Evolutionary conservation across 2,113 vertebrate species (phyloP), one percentile per base, ranked within the genome.

Genomic region (Bufo gargarizans): DNA sequence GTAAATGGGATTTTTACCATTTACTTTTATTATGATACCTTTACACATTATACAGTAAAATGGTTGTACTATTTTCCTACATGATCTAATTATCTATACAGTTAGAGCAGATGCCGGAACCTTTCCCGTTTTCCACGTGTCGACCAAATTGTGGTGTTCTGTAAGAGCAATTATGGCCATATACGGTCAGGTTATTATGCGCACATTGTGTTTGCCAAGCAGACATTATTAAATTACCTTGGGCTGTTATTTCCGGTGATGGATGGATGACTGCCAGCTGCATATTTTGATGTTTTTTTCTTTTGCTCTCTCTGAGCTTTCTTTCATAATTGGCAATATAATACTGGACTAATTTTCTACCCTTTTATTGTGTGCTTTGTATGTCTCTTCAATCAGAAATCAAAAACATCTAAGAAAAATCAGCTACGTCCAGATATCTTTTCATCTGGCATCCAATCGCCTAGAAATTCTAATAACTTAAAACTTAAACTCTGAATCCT

Each of bases 241-340:
- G 59, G 58, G 76, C 76, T 86, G 85, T 78, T 77, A 67, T 86
- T 86, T 86, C 85, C 61, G 77, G 65, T 74, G 86, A 88, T 82
- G 55, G 50, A 82, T 88, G 67, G 33, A 72, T 63, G 78, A 58
- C 50, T 88, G 78, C 78, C 86, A 88, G 63, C 61, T 71, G 14
- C 77, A 80, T 71, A 56, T 87, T 50, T 74, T 74, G 14, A 72
- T 74, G 33, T 59, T 77, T 61, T 22, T 19, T 56, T 71, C 53
- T 33, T 49, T 45, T 58, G 22, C 56, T 69, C 53, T 69, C 63
- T 45, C n/a, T 16, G 45, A 65, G 77, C 86, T 81, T 61, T 71
- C 50, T 87, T 87, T 72, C 67, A 49, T 33, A 87, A 79, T 80
- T 20, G 53, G 0, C 72, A 86, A 49, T 49, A 74, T 74, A 7